These are phyloP conservation scores for Mirounga angustirostris DNA, from an alignment of 2,113 vertebrate species.

Conservation along the genomic window DNA sequence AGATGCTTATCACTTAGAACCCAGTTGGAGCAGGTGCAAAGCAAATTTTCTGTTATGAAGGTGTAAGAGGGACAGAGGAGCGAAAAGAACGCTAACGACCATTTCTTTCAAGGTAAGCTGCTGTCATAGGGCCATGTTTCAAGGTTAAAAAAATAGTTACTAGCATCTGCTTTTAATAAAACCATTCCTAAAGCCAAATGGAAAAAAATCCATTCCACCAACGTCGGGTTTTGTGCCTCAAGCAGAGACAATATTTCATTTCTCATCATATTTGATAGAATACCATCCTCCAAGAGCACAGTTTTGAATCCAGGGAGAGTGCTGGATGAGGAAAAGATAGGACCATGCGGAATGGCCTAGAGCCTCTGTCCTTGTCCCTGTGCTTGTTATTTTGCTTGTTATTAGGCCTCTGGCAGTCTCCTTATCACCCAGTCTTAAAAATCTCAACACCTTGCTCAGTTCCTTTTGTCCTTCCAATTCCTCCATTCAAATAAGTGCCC, in stretches of 20 bases:
- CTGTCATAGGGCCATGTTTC: neutral
- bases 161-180: conserved; percentile 65
- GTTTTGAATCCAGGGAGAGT: neutral
- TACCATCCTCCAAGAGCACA: neutral
- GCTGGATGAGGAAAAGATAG: neutral
- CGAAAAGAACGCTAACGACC: conserved; percentile 74
- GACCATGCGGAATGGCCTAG: neutral
- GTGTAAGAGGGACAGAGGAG: conserved; percentile 63
- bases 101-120: conserved; percentile 49
- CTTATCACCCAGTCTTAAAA: neutral
- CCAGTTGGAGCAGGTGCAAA: conserved; percentile 86
- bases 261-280: conserved; percentile 14
- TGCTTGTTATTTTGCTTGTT: neutral
- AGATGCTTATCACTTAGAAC: conserved; percentile 84
- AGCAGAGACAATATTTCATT: neutral
- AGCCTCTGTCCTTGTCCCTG: neutral
- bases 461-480: neutral
- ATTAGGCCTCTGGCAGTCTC: neutral
- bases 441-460: neutral
- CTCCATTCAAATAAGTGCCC: neutral
- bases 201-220: neutral
- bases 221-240: neutral
- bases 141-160: conserved; percentile 10
- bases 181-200: conserved; percentile 31
- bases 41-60: conserved; percentile 80